A percentile compares a stretch with the other conserved stretches of the same genome.
Conservation (phyloP, 1,140 invertebrate species). For the Aleiodes sp. region DNA sequence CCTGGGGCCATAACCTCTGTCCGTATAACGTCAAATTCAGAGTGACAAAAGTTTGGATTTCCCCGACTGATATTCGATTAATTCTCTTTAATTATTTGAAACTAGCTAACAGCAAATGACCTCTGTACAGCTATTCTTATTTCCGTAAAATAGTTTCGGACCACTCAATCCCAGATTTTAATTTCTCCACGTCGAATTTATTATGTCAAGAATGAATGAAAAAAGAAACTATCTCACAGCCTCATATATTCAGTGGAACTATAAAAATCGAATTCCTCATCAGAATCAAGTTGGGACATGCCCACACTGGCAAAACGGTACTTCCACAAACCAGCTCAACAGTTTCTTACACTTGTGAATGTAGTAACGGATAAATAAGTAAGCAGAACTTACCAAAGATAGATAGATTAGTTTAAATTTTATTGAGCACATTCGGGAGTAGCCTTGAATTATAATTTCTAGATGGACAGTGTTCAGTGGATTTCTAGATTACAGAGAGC, state of each 20-base stretch:
- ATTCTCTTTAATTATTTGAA: too few relatives aligned
- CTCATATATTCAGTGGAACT: background rate
- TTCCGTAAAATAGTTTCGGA: too few relatives aligned
- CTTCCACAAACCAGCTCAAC: constrained; percentile 4
- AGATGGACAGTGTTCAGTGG: too few relatives aligned
- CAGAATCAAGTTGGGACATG: constrained; percentile 16
- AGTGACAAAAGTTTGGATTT: too few relatives aligned
- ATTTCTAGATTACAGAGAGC: too few relatives aligned
- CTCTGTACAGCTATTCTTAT: too few relatives aligned
- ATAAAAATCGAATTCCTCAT: background rate
- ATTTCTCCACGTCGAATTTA: too few relatives aligned
- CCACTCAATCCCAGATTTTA: too few relatives aligned
- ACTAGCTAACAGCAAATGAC: too few relatives aligned
- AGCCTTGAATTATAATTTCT: background rate
- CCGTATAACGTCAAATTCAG: too few relatives aligned
- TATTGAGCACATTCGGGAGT: background rate
- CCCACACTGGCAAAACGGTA: constrained; percentile 2
- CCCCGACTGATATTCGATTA: too few relatives aligned
- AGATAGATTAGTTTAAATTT: background rate
- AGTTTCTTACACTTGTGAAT: constrained; percentile 16
- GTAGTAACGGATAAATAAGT: constrained; percentile 1
- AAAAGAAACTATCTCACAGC: background rate
- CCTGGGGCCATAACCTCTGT: too few relatives aligned
- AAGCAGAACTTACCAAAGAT: background rate
- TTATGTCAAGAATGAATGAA: background rate